A percentile compares a stretch with the other conserved stretches of the same genome.
Evolutionary conservation across 2,113 vertebrate species (phyloP).

Genomic region (Petromus typicus): DNA sequence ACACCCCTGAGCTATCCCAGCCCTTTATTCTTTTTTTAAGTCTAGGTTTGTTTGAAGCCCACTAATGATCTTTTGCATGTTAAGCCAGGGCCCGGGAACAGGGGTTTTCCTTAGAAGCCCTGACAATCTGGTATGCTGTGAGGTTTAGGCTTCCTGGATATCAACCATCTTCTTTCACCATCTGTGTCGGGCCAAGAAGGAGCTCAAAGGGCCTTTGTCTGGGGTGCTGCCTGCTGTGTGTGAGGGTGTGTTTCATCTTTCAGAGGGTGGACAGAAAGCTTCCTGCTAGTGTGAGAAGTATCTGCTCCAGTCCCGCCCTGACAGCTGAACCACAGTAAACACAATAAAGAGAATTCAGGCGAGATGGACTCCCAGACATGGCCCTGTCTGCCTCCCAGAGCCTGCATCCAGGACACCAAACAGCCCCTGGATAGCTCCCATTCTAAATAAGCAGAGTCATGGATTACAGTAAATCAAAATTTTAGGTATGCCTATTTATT

Average conservation of each 20-base stretch:
- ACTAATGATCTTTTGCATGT: not conserved
- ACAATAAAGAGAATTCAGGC: slow-evolving; percentile 54
- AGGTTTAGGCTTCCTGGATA: slow-evolving; percentile 50
- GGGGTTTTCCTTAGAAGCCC: not conserved
- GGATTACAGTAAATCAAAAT: not conserved
- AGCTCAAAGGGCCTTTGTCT: slow-evolving; percentile 72
- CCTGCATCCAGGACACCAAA: not conserved
- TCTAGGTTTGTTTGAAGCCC: not conserved
- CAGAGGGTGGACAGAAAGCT: slow-evolving; percentile 69
- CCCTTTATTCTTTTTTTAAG: not conserved
- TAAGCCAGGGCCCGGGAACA: not conserved
- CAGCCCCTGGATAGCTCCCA: too few relatives aligned
- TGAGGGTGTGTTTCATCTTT: slow-evolving; percentile 67
- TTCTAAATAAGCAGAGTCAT: not conserved
- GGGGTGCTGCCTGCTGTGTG: slow-evolving; percentile 49
- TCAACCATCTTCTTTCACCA: slow-evolving; percentile 36
- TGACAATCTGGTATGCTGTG: not conserved
- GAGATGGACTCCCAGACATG: not conserved
- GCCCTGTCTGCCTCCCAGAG: not conserved
- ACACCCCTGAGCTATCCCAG: not conserved
- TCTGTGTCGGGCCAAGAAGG: slow-evolving; percentile 63
- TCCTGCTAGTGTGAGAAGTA: slow-evolving; percentile 62
- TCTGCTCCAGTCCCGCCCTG: slow-evolving; percentile 20
- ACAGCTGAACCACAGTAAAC: slow-evolving; percentile 63
- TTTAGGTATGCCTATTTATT: not conserved